A percentile compares a stretch with the other conserved stretches of the same genome.
Evolutionary conservation across 2,888 invertebrate species (phyloP).

Genomic region (Neoaliturus tenellus): DNA sequence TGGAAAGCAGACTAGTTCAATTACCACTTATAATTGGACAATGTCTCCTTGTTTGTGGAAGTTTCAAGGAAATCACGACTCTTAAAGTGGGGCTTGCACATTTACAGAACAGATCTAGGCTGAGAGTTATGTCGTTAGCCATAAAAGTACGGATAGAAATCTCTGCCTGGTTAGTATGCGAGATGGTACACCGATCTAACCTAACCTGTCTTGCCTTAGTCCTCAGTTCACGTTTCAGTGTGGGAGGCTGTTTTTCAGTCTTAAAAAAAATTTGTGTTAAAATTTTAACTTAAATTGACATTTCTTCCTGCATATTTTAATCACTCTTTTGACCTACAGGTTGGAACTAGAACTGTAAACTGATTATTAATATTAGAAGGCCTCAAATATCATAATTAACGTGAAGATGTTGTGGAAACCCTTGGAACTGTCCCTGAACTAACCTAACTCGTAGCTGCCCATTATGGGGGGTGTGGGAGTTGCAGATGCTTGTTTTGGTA

Average conservation of each 20-base stretch:
- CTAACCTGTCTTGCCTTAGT: background rate
- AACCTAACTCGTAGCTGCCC: too few species aligned
- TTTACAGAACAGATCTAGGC: background rate
- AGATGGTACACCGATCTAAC: background rate
- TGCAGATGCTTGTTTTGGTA: background rate
- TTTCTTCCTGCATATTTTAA: too few species aligned
- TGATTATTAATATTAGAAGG: too few species aligned
- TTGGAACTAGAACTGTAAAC: too few species aligned
- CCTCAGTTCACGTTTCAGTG: background rate
- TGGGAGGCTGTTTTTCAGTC: background rate
- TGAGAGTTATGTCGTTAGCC: background rate
- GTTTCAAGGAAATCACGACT: background rate
- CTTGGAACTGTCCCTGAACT: too few species aligned
- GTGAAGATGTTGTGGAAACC: too few species aligned
- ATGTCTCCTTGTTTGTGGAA: background rate
- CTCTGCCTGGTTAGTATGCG: conserved; percentile 16
- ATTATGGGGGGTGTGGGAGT: background rate
- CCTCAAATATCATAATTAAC: too few species aligned
- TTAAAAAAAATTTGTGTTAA: background rate
- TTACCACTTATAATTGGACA: conserved; percentile 17
- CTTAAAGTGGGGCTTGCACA: background rate
- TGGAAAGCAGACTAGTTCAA: background rate
- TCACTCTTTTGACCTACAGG: too few species aligned
- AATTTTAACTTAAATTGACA: too few species aligned
- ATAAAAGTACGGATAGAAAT: background rate